Percentiles rank a stretch among this genome's conserved stretches.
phyloP scores from a whole-genome alignment of 2,113 vertebrate species.

The Epinephelus lanceolatus region DNA sequence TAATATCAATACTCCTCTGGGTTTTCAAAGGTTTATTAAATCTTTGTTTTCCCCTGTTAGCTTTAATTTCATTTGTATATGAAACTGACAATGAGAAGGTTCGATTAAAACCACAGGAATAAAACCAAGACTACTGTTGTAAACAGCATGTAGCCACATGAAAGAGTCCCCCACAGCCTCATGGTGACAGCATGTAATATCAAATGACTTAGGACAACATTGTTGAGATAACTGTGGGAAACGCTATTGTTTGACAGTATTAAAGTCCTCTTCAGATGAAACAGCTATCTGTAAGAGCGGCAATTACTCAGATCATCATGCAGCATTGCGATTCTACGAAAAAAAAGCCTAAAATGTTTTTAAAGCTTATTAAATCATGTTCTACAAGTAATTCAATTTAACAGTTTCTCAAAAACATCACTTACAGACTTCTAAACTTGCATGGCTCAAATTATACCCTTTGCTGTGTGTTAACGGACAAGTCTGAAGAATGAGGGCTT shows the following conservation, averaged over 20 bases:
- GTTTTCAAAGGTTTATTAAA: background rate
- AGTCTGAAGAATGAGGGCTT: constrained; percentile 7
- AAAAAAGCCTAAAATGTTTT: background rate
- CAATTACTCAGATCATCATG: background rate
- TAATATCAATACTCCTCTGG: background rate
- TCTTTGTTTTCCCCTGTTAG: background rate
- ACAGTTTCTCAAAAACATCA: background rate
- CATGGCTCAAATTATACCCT: background rate
- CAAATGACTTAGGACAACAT: background rate
- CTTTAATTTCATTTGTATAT: background rate
- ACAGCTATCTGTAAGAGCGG: background rate
- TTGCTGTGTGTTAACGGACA: background rate
- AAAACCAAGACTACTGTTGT: background rate
- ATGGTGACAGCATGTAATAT: background rate
- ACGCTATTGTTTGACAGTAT: background rate
- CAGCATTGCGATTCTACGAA: background rate
- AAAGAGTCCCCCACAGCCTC: background rate
- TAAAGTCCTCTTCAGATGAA: background rate
- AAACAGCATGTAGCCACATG: constrained; percentile 2
- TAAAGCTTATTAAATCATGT: background rate
- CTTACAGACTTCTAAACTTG: background rate
- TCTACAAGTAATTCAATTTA: background rate
- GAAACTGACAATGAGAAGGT: background rate
- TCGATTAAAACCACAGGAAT: constrained; percentile 19
- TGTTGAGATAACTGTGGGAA: background rate